Evolutionary conservation across 2,113 vertebrate genomes (phyloP).

Genomic region (Melanerpes aurifrons): DNA sequence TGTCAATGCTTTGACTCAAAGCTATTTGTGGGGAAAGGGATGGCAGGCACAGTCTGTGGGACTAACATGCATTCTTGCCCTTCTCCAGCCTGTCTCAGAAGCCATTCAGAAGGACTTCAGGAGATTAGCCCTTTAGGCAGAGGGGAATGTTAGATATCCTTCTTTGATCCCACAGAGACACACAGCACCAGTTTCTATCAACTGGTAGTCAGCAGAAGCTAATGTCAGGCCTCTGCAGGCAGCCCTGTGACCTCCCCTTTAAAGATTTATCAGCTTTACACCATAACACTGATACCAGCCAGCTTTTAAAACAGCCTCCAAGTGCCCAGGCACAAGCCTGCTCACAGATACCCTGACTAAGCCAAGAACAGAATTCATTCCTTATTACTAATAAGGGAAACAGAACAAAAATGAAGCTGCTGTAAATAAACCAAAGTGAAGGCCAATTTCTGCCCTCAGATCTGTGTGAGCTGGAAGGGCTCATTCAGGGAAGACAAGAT

Average conservation of each 20-base stretch:
- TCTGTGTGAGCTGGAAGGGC: neutral
- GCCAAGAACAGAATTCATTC: neutral
- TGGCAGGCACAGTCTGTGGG: neutral
- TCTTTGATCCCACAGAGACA: neutral
- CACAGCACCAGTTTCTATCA: neutral
- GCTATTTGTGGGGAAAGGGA: neutral
- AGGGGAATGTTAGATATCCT: neutral
- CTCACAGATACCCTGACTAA: neutral
- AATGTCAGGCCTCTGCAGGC: neutral
- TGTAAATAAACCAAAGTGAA: neutral
- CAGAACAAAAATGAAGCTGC: neutral
- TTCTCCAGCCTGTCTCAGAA: neutral
- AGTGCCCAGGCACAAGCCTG: neutral
- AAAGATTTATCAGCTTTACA: conserved; percentile 17
- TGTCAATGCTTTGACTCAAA: neutral
- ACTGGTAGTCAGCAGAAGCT: neutral
- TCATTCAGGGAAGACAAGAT: neutral
- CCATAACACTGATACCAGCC: neutral
- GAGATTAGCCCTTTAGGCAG: neutral
- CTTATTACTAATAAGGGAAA: neutral
- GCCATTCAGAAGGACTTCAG: neutral
- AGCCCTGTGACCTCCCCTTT: conserved; percentile 20
- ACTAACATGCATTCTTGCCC: neutral
- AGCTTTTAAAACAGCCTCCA: conserved; percentile 2
- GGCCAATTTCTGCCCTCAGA: neutral